These are phyloP conservation scores for Corythornis cristatus DNA, from an alignment of 2,113 vertebrate genomes.

Conservation along the genomic window DNA sequence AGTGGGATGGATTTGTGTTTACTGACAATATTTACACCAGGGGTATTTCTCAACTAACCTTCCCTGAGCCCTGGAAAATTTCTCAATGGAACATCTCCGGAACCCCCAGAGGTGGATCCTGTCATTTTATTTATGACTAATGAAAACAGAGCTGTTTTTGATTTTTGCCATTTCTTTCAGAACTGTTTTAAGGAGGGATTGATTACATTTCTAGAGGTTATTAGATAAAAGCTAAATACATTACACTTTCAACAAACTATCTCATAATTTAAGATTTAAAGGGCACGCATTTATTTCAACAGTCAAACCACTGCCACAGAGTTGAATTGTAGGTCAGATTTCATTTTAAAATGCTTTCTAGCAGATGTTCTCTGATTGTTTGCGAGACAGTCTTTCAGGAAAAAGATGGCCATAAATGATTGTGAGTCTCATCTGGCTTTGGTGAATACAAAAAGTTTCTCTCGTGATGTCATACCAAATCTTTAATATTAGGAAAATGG, in stretches of 20 bases:
- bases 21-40: neutral
- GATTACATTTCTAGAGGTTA: slow-evolving; percentile 81
- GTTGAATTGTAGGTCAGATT: slow-evolving; percentile 84
- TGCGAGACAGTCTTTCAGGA: slow-evolving; percentile 72
- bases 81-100: slow-evolving; percentile 64
- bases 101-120: slow-evolving; percentile 59
- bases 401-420: slow-evolving; percentile 58
- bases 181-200: slow-evolving; percentile 73
- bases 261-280: slow-evolving; percentile 86
- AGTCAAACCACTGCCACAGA: slow-evolving; percentile 71
- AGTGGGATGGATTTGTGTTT: neutral
- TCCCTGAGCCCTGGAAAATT: slow-evolving; percentile 50
- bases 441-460: slow-evolving; percentile 45
- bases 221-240: slow-evolving; percentile 85
- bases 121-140: slow-evolving; percentile 74
- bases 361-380: slow-evolving; percentile 75
- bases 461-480: slow-evolving; percentile 52
- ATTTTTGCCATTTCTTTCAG: slow-evolving; percentile 72
- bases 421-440: slow-evolving; percentile 41
- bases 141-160: slow-evolving; percentile 74
- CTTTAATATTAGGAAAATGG: slow-evolving; percentile 48
- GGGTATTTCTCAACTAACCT: slow-evolving; percentile 22
- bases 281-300: slow-evolving; percentile 79
- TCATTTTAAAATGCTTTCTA: slow-evolving; percentile 77
- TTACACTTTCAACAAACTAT: slow-evolving; percentile 88